A percentile compares a stretch with the other conserved stretches of the same genome.
These are phyloP conservation scores for Rhamphomyia laevipes DNA, from an alignment of 2,888 invertebrate genomes.

Conservation along the genomic window DNA sequence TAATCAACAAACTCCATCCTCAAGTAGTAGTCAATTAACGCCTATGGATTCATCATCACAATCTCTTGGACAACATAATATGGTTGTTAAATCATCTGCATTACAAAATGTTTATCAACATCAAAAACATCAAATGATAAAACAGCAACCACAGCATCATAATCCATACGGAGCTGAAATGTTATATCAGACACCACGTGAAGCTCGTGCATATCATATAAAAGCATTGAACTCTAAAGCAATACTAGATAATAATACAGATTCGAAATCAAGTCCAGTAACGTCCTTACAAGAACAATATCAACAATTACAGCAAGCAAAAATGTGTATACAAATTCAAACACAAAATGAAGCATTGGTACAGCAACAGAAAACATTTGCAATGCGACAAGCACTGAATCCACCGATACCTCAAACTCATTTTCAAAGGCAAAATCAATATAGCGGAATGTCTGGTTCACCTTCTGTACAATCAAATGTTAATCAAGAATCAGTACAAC, in stretches of 20 bases:
- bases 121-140: slow-evolving; percentile 41
- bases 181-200: slow-evolving; percentile 38
- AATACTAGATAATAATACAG: neutral
- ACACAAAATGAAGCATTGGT: slow-evolving; percentile 51
- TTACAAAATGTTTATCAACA: slow-evolving; percentile 41
- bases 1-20: slow-evolving; percentile 28
- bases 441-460: neutral
- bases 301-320: slow-evolving; percentile 52
- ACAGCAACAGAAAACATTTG: slow-evolving; percentile 53
- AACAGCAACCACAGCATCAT: slow-evolving; percentile 10
- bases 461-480: neutral
- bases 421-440: slow-evolving; percentile 20
- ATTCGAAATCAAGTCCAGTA: slow-evolving; percentile 18
- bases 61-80: slow-evolving; percentile 24
- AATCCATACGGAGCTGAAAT: slow-evolving; percentile 27
- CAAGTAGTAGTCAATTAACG: slow-evolving; percentile 28
- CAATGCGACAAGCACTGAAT: slow-evolving; percentile 47
- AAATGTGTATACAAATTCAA: slow-evolving; percentile 49
- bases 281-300: slow-evolving; percentile 44
- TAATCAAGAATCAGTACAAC: slow-evolving; percentile 13
- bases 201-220: slow-evolving; percentile 43
- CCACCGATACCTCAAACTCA: slow-evolving; percentile 43
- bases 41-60: slow-evolving; percentile 32
- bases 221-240: slow-evolving; percentile 25
- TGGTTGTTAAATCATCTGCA: slow-evolving; percentile 21